Base-by-base conservation (phyloP, 2,888 invertebrate genomes). In the Nephrotoma flavescens region DNA sequence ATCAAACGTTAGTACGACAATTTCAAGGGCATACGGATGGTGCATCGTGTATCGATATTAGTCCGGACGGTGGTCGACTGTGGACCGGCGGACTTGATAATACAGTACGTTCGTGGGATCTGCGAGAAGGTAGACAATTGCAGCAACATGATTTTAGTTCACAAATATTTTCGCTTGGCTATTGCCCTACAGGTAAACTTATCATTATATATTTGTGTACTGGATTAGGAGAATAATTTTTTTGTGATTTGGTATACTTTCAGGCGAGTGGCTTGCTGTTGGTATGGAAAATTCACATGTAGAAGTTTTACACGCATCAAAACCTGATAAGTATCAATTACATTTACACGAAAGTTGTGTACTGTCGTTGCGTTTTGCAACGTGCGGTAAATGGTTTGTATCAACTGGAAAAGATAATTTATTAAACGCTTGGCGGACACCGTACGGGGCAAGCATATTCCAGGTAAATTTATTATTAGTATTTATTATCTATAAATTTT, bases 271-370 rank as follows among this genome's bases (percentile, higher is more conserved):
- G 98, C 93, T 99, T 87, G 99, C 98, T 47, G 99, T 99, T 57
- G 99, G 99, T 89, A 98, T 99, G 98, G 98, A 99, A 93, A 98
- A 97, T 92, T 97, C 97, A 6, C 97, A 97, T 91, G 98, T 99
- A 88, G 99, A 99, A 91, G 98, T 99, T 52, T 92, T 98, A 87
- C 96, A 97, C 92, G 95, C 96, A 88, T 95, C 95, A 89, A 97
- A 98, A 92, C 95, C 96, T 41, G 98, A 99, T 92, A 97, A 98
- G 91, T 99, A 99, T 92, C 98, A 98, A 92, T 94, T 99, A 87
- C 96, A 98, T 91, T 93, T 98, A 89, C 99, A 99, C 93, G 99
- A 99, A 92, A 97, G 97, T 89, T 99, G 99, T 92, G 99, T 99
- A 71, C 93, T 99, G 87, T 98, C 98, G 88, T 94, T 99, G 88